Percentiles rank a stretch among this genome's conserved stretches.
These are phyloP conservation scores for Coremacera marginata DNA, from an alignment of 2,888 invertebrate species.

Conservation along the genomic window DNA sequence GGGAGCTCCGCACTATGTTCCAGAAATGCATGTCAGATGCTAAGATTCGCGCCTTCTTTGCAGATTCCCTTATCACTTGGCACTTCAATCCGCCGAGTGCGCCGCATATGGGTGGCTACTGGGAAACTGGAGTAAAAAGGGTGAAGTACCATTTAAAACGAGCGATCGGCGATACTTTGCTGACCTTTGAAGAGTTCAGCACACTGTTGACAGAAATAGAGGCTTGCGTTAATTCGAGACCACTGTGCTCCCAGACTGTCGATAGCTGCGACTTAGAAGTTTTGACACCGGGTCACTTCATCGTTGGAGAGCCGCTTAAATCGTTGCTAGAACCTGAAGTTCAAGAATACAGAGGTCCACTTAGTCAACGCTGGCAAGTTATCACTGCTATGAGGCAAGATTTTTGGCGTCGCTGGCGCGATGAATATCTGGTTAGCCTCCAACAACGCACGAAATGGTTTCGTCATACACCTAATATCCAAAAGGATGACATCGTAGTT, in stretches of 20 bases:
- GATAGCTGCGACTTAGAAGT: conserved; percentile 13
- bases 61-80: too few relatives aligned
- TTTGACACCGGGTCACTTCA: conserved; percentile 40
- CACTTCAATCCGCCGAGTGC: too few relatives aligned
- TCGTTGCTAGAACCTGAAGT: conserved; percentile 31
- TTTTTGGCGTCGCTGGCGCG: conserved; percentile 36
- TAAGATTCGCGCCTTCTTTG: background rate
- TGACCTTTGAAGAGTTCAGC: conserved; percentile 2
- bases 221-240: too few relatives aligned
- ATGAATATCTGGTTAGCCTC: background rate
- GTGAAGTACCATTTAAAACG: conserved; percentile 17
- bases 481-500: conserved; percentile 6
- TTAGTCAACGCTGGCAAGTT: conserved; percentile 24
- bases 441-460: conserved; percentile 19
- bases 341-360: too few relatives aligned
- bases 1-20: background rate
- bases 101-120: conserved; percentile 26
- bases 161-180: background rate
- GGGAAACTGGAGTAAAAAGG: conserved; percentile 11
- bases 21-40: too few relatives aligned
- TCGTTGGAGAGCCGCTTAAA: conserved; percentile 42
- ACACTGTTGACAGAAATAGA: too few relatives aligned
- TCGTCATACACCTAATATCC: conserved; percentile 6
- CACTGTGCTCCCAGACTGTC: too few relatives aligned
- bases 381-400: conserved; percentile 32